Percentiles rank a stretch among this genome's conserved stretches.
phyloP scores from a whole-genome alignment of 2,113 vertebrate genomes.

The human region DNA sequence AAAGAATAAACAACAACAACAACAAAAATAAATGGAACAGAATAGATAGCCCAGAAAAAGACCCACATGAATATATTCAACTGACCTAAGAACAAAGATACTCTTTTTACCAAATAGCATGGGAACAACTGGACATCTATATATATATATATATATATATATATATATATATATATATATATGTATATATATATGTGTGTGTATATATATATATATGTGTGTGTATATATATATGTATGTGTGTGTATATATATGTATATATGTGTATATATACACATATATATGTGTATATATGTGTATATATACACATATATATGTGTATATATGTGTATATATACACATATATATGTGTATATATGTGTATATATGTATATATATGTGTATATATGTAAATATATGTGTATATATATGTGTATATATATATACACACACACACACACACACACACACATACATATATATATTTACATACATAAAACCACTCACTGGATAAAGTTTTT shows the following conservation, averaged over 20 bases:
- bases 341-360: no score
- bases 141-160: not conserved
- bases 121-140: not conserved
- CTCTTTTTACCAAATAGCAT: not conserved
- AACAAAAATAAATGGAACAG: not conserved
- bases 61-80: not conserved
- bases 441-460: no score
- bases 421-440: not conserved
- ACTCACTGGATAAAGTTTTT: not conserved
- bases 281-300: accelerated
- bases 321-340: no score
- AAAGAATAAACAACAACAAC: not conserved
- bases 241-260: not conserved
- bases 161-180: accelerated
- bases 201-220: no score
- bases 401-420: accelerated
- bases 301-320: no score
- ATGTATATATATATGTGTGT: no score
- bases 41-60: not conserved
- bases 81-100: not conserved
- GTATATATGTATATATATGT: no score
- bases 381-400: not conserved
- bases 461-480: no score
- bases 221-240: no score
- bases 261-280: accelerated